Evolutionary conservation across 2,113 vertebrate species (phyloP).

Genomic region (Sylvilagus bachmani): DNA sequence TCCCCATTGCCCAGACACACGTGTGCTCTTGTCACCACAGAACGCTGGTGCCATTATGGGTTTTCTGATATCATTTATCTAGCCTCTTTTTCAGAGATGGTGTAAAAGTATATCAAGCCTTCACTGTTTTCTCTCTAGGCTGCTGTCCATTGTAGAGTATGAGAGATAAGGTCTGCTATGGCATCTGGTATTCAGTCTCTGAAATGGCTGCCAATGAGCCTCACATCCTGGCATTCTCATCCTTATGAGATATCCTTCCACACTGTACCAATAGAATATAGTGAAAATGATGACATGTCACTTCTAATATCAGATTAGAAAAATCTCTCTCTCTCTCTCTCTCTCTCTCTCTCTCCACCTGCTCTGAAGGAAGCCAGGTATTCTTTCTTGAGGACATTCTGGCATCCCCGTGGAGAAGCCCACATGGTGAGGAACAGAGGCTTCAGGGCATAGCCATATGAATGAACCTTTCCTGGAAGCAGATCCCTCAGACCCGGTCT

Average conservation of each 20-base stretch:
- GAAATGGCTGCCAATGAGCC: not conserved
- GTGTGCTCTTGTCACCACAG: not conserved
- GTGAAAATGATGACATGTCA: not conserved
- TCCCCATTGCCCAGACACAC: not conserved
- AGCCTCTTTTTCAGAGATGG: not conserved
- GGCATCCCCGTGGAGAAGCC: not conserved
- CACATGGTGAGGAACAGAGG: not conserved
- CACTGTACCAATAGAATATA: not conserved
- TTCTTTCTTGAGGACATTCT: not conserved
- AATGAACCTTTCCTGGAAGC: not conserved
- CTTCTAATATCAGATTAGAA: slow-evolving; percentile 5
- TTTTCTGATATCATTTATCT: slow-evolving; percentile 53
- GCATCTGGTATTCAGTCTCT: not conserved
- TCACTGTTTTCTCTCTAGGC: not conserved
- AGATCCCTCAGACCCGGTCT: not conserved
- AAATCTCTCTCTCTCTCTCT: not conserved
- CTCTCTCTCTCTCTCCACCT: not conserved
- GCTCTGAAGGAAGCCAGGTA: not conserved
- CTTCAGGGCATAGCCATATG: not conserved
- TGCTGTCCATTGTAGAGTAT: not conserved
- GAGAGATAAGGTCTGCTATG: not conserved
- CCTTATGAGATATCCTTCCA: not conserved
- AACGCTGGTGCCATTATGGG: not conserved
- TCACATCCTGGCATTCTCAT: not conserved
- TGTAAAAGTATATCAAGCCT: slow-evolving; percentile 12